A percentile compares a stretch with the other conserved stretches of the same genome.
Conservation (phyloP, 2,797 vertebrate genomes). For the Corythornis leucogaster region DNA sequence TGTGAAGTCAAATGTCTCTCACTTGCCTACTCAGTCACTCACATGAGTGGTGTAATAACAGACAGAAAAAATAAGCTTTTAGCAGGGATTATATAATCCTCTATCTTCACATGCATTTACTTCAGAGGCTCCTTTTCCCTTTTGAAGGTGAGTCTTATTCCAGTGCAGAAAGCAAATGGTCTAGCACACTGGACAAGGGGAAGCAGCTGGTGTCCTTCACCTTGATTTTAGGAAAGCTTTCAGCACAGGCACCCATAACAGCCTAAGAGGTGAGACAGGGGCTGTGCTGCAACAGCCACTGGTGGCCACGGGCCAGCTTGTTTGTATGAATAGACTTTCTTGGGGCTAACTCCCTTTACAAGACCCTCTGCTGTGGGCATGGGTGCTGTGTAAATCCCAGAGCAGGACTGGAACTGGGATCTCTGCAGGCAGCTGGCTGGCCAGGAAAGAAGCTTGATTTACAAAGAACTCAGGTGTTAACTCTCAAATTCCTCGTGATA, state of each 20-base stretch:
- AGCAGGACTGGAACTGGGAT: not conserved
- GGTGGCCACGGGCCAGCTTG: fast-evolving
- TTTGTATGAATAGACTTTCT: fast-evolving
- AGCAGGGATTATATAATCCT: not conserved
- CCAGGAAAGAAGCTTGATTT: not conserved
- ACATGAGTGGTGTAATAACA: fast-evolving
- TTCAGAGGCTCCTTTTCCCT: not conserved
- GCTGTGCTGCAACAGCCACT: not conserved
- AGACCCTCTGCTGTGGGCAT: not conserved
- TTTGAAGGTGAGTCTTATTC: not conserved
- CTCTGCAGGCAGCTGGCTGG: not conserved
- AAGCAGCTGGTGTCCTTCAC: not conserved
- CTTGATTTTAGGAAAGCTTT: not conserved
- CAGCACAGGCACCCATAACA: not conserved
- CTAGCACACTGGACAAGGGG: fast-evolving
- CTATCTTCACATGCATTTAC: not conserved
- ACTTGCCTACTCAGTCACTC: not conserved
- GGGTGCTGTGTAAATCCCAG: not conserved
- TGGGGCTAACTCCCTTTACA: not conserved
- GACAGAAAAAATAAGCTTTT: not conserved
- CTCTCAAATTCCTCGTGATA: not conserved
- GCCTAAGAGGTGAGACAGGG: not conserved
- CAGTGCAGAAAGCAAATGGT: not conserved
- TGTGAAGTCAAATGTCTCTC: not conserved
- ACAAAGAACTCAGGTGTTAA: not conserved